These are phyloP conservation scores for Babylonia areolata DNA, from an alignment of 1,140 invertebrate genomes.

Conservation along the genomic window DNA sequence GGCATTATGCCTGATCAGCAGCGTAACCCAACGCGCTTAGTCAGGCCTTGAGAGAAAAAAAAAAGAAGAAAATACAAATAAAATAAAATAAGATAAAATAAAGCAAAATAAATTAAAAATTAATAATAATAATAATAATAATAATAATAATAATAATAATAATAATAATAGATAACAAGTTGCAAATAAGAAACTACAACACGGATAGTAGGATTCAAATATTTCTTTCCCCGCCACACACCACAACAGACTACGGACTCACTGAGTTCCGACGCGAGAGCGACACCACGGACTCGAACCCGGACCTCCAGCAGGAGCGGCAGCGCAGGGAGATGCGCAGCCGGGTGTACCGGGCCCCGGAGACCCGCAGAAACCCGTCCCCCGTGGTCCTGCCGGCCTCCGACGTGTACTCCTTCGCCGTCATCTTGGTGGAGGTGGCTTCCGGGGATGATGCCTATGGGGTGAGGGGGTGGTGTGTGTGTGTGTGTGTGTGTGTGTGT, in stretches of 20 bases:
- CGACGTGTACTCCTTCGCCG: slow-evolving; percentile 94
- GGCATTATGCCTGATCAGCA: too few species aligned
- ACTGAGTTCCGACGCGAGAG: slow-evolving; percentile 45
- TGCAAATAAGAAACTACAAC: too few species aligned
- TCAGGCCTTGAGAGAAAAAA: too few species aligned
- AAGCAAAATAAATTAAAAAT: too few species aligned
- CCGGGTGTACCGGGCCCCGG: slow-evolving; percentile 90
- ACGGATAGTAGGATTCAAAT: too few species aligned
- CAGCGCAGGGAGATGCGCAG: slow-evolving; percentile 35
- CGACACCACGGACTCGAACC: slow-evolving; percentile 37
- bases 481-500: background rate
- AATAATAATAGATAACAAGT: too few species aligned
- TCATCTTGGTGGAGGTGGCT: slow-evolving; percentile 94
- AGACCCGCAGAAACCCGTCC: slow-evolving; percentile 84
- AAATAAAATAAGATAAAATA: too few species aligned
- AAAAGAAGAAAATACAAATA: too few species aligned
- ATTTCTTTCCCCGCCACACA: background rate
- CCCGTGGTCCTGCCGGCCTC: slow-evolving; percentile 82
- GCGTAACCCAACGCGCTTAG: too few species aligned
- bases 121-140: too few species aligned
- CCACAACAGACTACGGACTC: slow-evolving; percentile 61
- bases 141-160: too few species aligned
- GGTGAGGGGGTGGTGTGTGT: slow-evolving; percentile 41
- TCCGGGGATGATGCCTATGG: slow-evolving; percentile 86
- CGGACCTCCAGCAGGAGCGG: background rate